Conservation (phyloP, 2,888 invertebrate species). For the Phyllotreta cruciferae region DNA sequence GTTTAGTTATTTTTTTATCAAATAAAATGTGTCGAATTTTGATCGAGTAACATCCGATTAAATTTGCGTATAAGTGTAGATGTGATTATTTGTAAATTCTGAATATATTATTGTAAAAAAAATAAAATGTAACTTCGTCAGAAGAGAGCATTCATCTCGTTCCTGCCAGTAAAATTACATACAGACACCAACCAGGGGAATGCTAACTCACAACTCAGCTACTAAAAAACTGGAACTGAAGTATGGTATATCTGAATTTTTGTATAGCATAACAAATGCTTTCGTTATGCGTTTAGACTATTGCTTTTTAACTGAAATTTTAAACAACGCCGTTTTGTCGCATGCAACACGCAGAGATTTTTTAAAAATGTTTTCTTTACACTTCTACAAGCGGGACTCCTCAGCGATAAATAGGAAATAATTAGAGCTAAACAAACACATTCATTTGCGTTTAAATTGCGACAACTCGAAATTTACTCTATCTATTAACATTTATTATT, state of each 20-base stretch:
- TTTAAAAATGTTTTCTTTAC: conserved; percentile 39
- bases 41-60: conserved; percentile 33
- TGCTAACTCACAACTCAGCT: conserved; percentile 44
- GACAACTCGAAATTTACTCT: no score
- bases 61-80: conserved; percentile 44
- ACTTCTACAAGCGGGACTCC: conserved; percentile 41
- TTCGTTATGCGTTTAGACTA: conserved; percentile 60
- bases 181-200: conserved; percentile 23
- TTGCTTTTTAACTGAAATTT: conserved; percentile 56
- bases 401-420: conserved; percentile 23
- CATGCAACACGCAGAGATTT: conserved; percentile 42
- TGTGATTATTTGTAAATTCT: conserved; percentile 48
- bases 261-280: conserved; percentile 56
- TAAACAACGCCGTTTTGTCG: conserved; percentile 45
- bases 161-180: background rate
- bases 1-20: conserved; percentile 16
- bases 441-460: background rate
- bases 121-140: conserved; percentile 47
- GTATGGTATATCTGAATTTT: conserved; percentile 60
- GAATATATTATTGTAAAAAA: conserved; percentile 58
- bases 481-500: no score
- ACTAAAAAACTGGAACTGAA: conserved; percentile 54
- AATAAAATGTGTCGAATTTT: conserved; percentile 38
- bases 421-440: conserved; percentile 7
- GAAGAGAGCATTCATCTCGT: conserved; percentile 28